Evolutionary conservation across 2,113 vertebrate genomes (phyloP), one percentile per base, ranked within the genome.

Genomic region (Sceloporus undulatus): DNA sequence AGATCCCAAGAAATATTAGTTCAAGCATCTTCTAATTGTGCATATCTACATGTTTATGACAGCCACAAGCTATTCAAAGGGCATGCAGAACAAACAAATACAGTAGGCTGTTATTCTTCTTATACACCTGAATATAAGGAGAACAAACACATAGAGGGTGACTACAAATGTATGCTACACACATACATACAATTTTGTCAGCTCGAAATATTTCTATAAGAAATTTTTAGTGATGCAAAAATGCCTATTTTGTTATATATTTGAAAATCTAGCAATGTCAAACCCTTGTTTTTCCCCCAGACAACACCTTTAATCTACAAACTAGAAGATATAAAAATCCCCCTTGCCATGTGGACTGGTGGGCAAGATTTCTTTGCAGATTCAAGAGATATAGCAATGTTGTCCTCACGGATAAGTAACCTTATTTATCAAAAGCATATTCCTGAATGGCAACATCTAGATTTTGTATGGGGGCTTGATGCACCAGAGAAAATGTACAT

Each of bases 221-320:
- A 62, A 62, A 18, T 16, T 59, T n/a, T 23, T 13, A 52, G 23
- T 29, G 0, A 21, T 73, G 48, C 19, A 73, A 48, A 59, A 34
- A 42, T 59, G 40, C 10, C 25, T 66, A 29, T 65, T 29, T 62
- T 77, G 14, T 10, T 38, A 3, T 66, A 66, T 38, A 21, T 87
- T 48, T 87, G 54, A 19, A 87, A 19, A 48, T 5, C 6, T 29
- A 74, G 14, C 7, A 5, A 52, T 27, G 29, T 68, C 16, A 40
- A 65, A 14, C 2, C 1, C 23, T 82, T 71, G 88, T 79, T 86
- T 71, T 71, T 23, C 21, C 19, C 77, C 52, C 89, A 98, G 98
- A 93, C 98, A 73, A 96, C 95, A 2, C 98, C 98, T 79, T 93
- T 97, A 1, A 66, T 88, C 89, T 98, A 98, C 92, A 90, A 87